Evolutionary conservation across 1,140 invertebrate species (phyloP).

Genomic region (Oncopodura yosiiana): DNA sequence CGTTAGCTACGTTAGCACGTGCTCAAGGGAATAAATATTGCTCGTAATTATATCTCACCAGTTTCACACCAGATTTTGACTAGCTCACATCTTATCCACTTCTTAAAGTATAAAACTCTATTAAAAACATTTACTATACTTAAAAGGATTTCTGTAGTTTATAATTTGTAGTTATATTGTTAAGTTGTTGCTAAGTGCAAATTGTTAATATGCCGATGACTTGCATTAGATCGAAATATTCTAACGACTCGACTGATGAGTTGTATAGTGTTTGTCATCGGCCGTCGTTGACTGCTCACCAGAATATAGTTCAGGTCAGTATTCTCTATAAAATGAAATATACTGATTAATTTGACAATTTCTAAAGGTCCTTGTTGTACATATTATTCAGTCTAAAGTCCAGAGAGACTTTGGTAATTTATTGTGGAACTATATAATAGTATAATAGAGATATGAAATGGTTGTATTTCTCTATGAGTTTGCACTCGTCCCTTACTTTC

Average conservation of each 20-base stretch:
- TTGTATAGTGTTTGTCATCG: conserved; percentile 11
- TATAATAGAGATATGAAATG: too few species aligned
- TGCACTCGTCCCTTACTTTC: too few species aligned
- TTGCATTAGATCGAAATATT: conserved; percentile 19
- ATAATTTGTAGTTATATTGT: background rate
- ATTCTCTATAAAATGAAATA: background rate
- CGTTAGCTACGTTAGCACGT: too few species aligned
- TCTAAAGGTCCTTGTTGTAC: background rate
- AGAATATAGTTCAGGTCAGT: too few species aligned
- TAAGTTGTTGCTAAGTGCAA: background rate
- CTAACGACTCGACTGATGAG: conserved; percentile 18
- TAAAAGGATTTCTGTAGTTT: background rate
- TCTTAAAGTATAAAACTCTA: background rate
- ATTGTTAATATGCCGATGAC: conserved; percentile 2
- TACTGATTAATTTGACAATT: background rate
- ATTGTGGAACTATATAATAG: too few species aligned
- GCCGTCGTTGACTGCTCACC: too few species aligned
- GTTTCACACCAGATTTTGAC: too few species aligned
- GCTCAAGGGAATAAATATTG: background rate
- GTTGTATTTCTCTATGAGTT: too few species aligned
- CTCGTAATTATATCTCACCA: too few species aligned
- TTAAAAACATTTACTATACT: background rate
- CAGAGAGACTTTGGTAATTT: background rate
- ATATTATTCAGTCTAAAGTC: conserved; percentile 12
- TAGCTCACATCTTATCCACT: too few species aligned